Evolutionary conservation across 2,888 invertebrate genomes (phyloP).

Genomic region (Linnaemya vulpina): DNA sequence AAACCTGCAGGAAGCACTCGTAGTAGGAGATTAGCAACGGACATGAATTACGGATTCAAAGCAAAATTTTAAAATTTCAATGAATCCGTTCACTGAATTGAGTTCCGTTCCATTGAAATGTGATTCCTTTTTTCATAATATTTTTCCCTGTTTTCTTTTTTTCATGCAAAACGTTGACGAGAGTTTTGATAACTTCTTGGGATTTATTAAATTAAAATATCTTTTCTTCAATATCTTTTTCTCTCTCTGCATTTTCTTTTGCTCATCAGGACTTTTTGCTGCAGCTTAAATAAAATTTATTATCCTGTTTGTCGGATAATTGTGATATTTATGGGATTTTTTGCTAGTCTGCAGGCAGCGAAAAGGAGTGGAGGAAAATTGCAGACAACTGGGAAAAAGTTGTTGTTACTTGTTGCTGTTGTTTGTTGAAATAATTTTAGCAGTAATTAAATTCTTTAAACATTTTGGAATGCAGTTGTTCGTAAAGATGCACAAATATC

Average conservation of each 20-base stretch:
- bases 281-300: conserved; percentile 15
- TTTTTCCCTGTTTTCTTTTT: neutral
- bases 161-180: neutral
- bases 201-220: conserved; percentile 6
- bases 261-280: neutral
- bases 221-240: neutral
- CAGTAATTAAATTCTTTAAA: neutral
- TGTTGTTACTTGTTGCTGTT: neutral
- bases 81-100: neutral
- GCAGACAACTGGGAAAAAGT: neutral
- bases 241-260: neutral
- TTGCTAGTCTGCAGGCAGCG: neutral
- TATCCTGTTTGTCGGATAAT: conserved; percentile 16
- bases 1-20: neutral
- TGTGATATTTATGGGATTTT: neutral
- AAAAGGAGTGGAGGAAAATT: neutral
- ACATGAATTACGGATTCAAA: too few species aligned
- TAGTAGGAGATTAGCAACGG: neutral
- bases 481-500: neutral
- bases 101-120: neutral
- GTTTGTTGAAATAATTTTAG: neutral
- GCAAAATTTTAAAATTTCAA: too few species aligned
- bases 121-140: neutral
- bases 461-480: neutral
- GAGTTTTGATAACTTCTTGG: neutral